Conservation (phyloP, 35 echinoderm and acorn worm species). For the Stichopus chloronotus region DNA sequence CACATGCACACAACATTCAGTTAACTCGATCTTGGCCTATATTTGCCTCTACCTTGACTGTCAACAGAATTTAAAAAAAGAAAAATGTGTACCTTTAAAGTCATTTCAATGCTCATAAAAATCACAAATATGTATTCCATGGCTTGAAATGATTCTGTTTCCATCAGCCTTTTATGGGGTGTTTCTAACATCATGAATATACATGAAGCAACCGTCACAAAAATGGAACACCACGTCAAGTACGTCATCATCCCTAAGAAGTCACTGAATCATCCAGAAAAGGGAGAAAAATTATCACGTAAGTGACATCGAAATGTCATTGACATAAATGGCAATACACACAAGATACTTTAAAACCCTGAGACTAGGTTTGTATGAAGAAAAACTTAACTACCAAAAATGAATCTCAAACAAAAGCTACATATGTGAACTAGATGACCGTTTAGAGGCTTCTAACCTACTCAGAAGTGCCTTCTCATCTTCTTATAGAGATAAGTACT, state of each 20-base stretch:
- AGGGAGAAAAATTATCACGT: neutral
- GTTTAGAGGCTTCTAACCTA: too few species aligned
- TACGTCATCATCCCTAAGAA: conserved; percentile 95
- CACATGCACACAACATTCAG: too few species aligned
- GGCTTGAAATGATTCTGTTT: conserved; percentile 33
- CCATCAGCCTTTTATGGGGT: conserved; percentile 34
- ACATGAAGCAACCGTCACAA: conserved; percentile 86
- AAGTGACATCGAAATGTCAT: neutral
- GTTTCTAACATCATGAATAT: conserved; percentile 91
- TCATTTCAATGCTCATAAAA: conserved; percentile 94
- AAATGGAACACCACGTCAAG: conserved; percentile 88
- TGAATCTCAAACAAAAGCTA: too few species aligned
- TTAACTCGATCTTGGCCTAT: too few species aligned
- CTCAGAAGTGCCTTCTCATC: too few species aligned
- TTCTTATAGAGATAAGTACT: too few species aligned
- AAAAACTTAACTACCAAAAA: too few species aligned
- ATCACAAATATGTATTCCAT: conserved; percentile 91
- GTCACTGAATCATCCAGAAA: conserved; percentile 65
- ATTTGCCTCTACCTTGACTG: too few species aligned
- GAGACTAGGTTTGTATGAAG: too few species aligned
- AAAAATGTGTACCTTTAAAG: conserved; percentile 78
- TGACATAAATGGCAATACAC: too few species aligned
- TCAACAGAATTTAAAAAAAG: neutral
- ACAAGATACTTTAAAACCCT: too few species aligned
- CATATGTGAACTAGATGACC: too few species aligned